Conservation (phyloP, 2,888 invertebrate species). For the Hydriomena furcata region DNA sequence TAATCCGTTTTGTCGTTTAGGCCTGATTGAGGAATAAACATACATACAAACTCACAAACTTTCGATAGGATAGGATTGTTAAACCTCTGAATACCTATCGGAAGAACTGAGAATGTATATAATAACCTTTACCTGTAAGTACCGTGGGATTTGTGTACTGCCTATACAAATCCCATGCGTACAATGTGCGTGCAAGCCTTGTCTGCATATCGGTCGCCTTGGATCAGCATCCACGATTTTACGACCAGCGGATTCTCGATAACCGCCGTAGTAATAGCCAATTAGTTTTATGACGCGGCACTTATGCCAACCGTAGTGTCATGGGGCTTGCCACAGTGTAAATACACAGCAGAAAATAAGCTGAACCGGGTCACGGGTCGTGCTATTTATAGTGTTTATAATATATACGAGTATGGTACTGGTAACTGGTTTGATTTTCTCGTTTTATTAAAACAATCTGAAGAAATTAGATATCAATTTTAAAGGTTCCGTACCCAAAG, state of each 20-base stretch:
- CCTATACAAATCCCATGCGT: constrained; percentile 14
- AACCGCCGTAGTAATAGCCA: constrained; percentile 49
- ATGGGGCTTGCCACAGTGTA: constrained; percentile 18
- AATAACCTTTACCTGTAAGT: background rate
- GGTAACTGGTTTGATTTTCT: no score
- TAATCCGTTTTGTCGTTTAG: no score
- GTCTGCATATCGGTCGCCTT: constrained; percentile 46
- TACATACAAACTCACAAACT: no score
- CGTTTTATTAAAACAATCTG: no score
- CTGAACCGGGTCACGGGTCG: no score
- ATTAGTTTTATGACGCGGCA: constrained; percentile 53
- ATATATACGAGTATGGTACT: no score
- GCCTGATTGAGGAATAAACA: no score
- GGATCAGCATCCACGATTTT: constrained; percentile 46
- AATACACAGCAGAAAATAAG: constrained; percentile 3
- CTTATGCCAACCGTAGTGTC: constrained; percentile 42
- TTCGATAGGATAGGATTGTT: no score
- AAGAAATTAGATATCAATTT: no score
- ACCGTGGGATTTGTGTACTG: background rate
- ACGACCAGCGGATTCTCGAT: constrained; percentile 46
- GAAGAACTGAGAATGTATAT: background rate
- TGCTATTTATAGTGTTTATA: no score
- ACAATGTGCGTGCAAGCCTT: constrained; percentile 23
- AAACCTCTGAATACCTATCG: background rate
- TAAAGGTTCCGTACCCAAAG: no score